phyloP scores from a whole-genome alignment of 2,113 vertebrate species.

The Larimichthys polyactis region DNA sequence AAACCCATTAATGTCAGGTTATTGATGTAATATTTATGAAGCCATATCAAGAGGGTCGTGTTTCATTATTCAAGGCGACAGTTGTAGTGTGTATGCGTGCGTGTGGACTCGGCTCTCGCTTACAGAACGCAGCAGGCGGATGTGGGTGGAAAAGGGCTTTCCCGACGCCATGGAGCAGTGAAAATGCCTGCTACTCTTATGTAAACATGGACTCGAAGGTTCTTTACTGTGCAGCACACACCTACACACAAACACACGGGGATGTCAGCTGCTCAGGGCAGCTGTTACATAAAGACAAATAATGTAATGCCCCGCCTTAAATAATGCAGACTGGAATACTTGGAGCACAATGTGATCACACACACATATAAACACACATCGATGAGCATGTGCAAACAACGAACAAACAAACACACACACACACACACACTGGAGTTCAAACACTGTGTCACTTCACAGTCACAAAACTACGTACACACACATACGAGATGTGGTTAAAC shows the following conservation, averaged over 20 bases:
- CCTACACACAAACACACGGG: slow-evolving; percentile 41
- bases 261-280: slow-evolving; percentile 56
- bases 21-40: slow-evolving; percentile 86
- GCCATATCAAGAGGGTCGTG: slow-evolving; percentile 78
- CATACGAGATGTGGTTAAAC: neutral
- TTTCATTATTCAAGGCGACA: slow-evolving; percentile 82
- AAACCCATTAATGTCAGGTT: slow-evolving; percentile 81
- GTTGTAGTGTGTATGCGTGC: slow-evolving; percentile 14
- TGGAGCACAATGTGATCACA: slow-evolving; percentile 10
- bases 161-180: slow-evolving; percentile 68
- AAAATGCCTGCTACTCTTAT: slow-evolving; percentile 66
- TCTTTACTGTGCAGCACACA: slow-evolving; percentile 55
- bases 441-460: neutral
- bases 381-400: slow-evolving; percentile 4
- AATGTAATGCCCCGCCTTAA: slow-evolving; percentile 46
- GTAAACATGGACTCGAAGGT: slow-evolving; percentile 66
- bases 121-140: slow-evolving; percentile 66
- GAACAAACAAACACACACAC: neutral
- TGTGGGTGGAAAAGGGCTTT: slow-evolving; percentile 85
- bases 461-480: neutral
- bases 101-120: slow-evolving; percentile 55
- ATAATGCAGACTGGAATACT: slow-evolving; percentile 49
- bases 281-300: slow-evolving; percentile 70
- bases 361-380: neutral
- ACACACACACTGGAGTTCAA: neutral